Conservation (phyloP, 2,113 vertebrate genomes). For the Tachysurus vachellii region DNA sequence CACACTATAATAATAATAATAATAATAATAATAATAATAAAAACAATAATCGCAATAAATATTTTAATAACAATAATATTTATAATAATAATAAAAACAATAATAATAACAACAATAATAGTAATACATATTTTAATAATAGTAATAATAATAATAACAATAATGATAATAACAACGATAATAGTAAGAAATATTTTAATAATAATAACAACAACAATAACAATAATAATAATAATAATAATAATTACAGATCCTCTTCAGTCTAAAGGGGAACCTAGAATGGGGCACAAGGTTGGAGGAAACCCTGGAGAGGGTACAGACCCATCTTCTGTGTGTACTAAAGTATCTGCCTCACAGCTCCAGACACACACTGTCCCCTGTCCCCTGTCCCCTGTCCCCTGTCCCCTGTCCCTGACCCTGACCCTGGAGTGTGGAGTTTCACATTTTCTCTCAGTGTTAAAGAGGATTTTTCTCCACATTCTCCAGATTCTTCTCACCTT, state of each 20-base stretch:
- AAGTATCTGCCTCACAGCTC: background rate
- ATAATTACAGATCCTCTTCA: no score
- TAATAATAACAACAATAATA: background rate
- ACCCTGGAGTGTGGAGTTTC: background rate
- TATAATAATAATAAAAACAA: background rate
- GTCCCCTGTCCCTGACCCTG: background rate
- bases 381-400: no score
- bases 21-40: background rate
- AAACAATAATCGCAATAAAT: no score
- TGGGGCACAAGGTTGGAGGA: no score
- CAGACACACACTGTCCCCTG: background rate
- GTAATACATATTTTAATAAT: no score
- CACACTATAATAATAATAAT: background rate
- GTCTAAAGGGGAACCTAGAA: no score
- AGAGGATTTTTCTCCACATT: background rate
- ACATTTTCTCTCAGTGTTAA: background rate
- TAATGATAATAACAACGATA: background rate
- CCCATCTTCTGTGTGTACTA: background rate
- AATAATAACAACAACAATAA: no score
- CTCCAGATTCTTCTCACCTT: background rate
- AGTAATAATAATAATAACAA: constrained; percentile 8
- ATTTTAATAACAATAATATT: no score
- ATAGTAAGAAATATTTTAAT: no score
- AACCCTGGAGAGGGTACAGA: no score
- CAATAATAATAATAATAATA: no score